A percentile compares a stretch with the other conserved stretches of the same genome.
phyloP scores from a whole-genome alignment of 2,888 invertebrate genomes.

The Cheilosia scutellata region DNA sequence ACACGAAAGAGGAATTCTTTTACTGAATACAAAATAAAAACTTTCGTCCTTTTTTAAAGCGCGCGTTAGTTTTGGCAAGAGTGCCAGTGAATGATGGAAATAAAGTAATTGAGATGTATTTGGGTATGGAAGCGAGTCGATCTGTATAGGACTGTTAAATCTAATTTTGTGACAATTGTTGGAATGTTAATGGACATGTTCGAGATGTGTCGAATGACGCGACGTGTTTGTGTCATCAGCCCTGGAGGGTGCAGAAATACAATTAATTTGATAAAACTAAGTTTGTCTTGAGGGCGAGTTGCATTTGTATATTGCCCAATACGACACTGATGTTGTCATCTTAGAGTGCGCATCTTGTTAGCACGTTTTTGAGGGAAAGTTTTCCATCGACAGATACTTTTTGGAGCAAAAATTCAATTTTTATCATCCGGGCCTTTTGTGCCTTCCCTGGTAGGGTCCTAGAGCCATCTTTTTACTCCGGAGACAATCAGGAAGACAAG shows the following conservation, averaged over 20 bases:
- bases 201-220: conserved; percentile 45
- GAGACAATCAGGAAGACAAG: too few relatives aligned
- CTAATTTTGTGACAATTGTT: conserved; percentile 66
- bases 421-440: too few relatives aligned
- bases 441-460: too few relatives aligned
- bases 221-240: conserved; percentile 17
- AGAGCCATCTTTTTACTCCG: too few relatives aligned
- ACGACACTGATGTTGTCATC: too few relatives aligned
- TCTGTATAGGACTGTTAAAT: conserved; percentile 37
- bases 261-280: conserved; percentile 33
- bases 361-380: conserved; percentile 3
- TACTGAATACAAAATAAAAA: conserved; percentile 59
- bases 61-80: conserved; percentile 49
- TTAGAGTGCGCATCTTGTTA: neutral
- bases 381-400: neutral
- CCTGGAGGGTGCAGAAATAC: conserved; percentile 6
- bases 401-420: too few relatives aligned
- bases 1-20: conserved; percentile 26
- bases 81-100: conserved; percentile 1
- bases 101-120: conserved; percentile 40
- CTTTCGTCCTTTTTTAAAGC: conserved; percentile 63
- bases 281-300: conserved; percentile 7
- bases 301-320: neutral
- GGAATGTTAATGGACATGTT: conserved; percentile 63
- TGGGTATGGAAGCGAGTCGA: conserved; percentile 7